Percentiles rank a stretch among this genome's conserved stretches.
phyloP scores from a whole-genome alignment of 2,888 invertebrate genomes.

The Cephus pulcher region DNA sequence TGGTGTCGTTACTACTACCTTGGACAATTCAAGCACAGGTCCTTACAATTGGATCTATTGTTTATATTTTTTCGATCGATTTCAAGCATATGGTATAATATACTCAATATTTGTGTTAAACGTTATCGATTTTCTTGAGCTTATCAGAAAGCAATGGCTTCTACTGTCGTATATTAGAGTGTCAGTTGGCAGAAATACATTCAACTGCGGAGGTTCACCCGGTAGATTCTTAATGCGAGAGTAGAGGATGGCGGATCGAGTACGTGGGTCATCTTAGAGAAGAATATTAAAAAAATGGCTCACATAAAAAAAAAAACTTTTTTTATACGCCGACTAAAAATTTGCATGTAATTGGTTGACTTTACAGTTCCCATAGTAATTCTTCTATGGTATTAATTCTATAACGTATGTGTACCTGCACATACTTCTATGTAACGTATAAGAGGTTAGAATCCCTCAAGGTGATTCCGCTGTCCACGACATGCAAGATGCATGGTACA shows the following conservation, averaged over 20 bases:
- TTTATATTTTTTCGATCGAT: not conserved
- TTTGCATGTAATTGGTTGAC: not conserved
- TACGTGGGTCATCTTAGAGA: not conserved
- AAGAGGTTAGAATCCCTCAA: not conserved
- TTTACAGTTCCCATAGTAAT: not conserved
- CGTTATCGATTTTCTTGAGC: too few relatives aligned
- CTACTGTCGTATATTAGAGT: not conserved
- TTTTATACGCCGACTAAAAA: not conserved
- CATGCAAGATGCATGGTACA: not conserved
- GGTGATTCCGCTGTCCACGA: not conserved
- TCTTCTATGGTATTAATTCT: not conserved
- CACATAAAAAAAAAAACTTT: not conserved
- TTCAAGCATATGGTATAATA: not conserved
- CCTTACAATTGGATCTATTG: not conserved
- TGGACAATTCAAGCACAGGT: not conserved
- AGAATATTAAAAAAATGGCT: not conserved
- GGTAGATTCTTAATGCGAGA: not conserved
- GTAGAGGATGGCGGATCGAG: too few relatives aligned
- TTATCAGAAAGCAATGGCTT: not conserved
- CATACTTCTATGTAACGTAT: not conserved
- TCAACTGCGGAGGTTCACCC: not conserved
- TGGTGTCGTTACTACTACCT: slow-evolving; percentile 17
- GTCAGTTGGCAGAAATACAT: not conserved
- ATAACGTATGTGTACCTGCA: not conserved
- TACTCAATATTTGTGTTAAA: not conserved